Conservation (phyloP, 2,113 vertebrate genomes). For the Probosciger aterrimus region DNA sequence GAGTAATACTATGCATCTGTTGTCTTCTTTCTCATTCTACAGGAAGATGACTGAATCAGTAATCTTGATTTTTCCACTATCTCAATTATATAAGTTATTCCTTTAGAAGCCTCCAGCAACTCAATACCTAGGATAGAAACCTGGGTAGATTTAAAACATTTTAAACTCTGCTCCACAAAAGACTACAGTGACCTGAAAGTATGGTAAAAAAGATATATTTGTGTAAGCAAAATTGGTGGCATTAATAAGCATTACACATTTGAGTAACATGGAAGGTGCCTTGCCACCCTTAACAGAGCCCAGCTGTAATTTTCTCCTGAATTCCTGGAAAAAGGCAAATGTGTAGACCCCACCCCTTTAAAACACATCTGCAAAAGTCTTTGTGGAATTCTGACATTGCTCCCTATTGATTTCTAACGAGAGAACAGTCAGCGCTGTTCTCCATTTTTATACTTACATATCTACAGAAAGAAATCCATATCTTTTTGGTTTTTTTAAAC, state of each 20-base stretch:
- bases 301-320: neutral
- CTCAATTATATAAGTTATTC: neutral
- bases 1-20: neutral
- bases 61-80: neutral
- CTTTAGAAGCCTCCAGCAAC: neutral
- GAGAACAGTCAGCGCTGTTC: neutral
- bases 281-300: neutral
- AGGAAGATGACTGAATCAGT: neutral
- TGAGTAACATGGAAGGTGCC: neutral
- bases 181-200: neutral
- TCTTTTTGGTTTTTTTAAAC: neutral
- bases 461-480: neutral
- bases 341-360: neutral
- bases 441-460: neutral
- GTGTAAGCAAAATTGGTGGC: neutral
- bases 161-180: neutral
- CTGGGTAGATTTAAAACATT: neutral
- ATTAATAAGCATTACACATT: neutral
- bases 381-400: neutral
- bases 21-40: neutral
- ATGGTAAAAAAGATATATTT: neutral
- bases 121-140: neutral
- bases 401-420: neutral
- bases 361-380: neutral
- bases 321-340: neutral